Conservation (phyloP, 2,797 vertebrate species). For the Crypturellus tataupa region DNA sequence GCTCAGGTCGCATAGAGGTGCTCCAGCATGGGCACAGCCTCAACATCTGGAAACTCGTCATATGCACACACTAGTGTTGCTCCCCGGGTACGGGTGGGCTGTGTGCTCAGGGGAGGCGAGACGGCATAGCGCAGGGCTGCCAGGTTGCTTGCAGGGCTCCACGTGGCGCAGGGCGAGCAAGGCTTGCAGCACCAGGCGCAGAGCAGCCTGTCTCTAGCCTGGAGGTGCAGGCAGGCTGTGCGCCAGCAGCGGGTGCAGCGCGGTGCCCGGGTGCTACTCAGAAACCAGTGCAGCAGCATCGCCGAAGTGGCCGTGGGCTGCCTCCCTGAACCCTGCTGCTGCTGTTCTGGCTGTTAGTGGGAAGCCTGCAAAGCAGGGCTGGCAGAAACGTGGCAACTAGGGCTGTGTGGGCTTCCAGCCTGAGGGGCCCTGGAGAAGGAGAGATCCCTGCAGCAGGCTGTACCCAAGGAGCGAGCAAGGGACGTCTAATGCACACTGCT, state of each 20-base stretch:
- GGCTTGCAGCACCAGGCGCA: background rate
- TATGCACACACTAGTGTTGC: fast-evolving
- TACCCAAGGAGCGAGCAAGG: background rate
- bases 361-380: background rate
- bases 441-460: too few species aligned
- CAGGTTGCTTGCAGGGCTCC: background rate
- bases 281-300: too few species aligned
- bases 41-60: too few species aligned
- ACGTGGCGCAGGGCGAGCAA: background rate
- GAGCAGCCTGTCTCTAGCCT: too few species aligned
- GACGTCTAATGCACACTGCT: background rate
- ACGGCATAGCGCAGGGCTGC: background rate
- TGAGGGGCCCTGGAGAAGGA: too few species aligned
- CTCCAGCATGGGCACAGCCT: too few species aligned
- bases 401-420: background rate
- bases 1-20: background rate
- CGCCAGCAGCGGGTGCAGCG: too few species aligned
- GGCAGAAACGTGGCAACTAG: background rate
- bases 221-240: too few species aligned
- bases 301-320: too few species aligned
- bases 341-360: background rate
- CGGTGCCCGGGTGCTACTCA: too few species aligned
- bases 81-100: fast-evolving
- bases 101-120: background rate
- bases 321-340: too few species aligned